Conservation (phyloP, 2,113 vertebrate genomes). For the Melanerpes formicivorus region DNA sequence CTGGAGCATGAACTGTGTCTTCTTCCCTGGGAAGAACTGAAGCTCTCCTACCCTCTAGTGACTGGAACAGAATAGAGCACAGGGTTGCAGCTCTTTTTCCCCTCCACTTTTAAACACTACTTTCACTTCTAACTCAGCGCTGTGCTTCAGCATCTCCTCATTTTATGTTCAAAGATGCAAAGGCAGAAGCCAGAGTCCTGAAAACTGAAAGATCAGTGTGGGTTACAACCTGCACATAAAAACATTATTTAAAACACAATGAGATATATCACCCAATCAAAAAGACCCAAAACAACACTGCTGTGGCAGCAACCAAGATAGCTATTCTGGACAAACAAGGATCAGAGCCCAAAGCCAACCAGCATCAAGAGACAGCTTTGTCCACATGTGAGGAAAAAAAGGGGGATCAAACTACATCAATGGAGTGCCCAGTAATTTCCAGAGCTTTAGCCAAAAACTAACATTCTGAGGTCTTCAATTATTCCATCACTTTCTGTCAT, state of each 20-base stretch:
- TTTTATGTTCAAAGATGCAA: slow-evolving; percentile 18
- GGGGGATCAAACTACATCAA: neutral
- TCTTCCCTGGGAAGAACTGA: slow-evolving; percentile 54
- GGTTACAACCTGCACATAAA: neutral
- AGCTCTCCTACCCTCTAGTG: slow-evolving; percentile 84
- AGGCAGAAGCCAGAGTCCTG: neutral
- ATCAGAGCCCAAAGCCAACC: neutral
- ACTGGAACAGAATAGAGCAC: slow-evolving; percentile 72
- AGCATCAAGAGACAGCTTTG: slow-evolving; percentile 27
- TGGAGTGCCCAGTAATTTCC: neutral
- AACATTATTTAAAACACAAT: neutral
- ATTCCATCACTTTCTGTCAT: neutral
- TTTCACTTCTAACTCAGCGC: neutral
- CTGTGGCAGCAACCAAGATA: neutral
- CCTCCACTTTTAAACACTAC: neutral
- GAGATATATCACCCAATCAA: neutral
- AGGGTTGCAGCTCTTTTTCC: neutral
- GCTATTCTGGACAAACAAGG: neutral
- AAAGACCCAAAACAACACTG: neutral
- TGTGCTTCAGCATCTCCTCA: neutral
- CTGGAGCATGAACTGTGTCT: slow-evolving; percentile 40
- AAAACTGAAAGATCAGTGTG: neutral
- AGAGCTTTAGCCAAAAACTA: neutral
- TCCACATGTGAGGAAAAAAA: neutral
- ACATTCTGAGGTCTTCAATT: slow-evolving; percentile 3